Base-by-base conservation (phyloP, 2,797 vertebrate genomes). In the Cyprinella venusta region DNA sequence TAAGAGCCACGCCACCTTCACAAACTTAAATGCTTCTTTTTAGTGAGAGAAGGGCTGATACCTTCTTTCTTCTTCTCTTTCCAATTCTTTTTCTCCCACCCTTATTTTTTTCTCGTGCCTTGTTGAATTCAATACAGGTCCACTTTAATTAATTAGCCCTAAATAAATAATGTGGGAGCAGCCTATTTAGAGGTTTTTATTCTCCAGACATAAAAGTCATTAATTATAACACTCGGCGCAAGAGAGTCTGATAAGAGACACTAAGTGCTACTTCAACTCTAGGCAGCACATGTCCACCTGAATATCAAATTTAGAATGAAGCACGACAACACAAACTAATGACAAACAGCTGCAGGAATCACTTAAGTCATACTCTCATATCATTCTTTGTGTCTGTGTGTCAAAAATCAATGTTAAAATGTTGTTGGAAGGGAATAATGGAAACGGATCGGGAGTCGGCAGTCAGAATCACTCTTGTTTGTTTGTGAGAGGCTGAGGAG, bases 101-200 rank as follows among this genome's bases (percentile, higher is more conserved):
- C 30, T 63, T 56, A 71, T 59, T 72, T 80, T 70, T 59, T 63
- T 68, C 72, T 72, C 68, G 80, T 59, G 76, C 80, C 87, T 86
- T 89, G 85, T 88, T 92, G 90, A 92, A 93, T 93, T 92, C 92
- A 93, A 89, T 91, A 89, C 90, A 94, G 90, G 91, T 93, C 91
- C 91, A 91, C 91, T 93, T 93, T 88, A 94, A 90, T 93, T 94
- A 94, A 94, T 93, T 94, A 94, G 86, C 91, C 87, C 86, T 94
- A 93, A 94, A 95, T 95, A 94, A 95, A 94, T 94, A 93, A 94
- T 94, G 92, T 82, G 88, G 79, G 87, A 88, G 86, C 80, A 91
- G 85, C 86, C 90, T 91, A 90, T 93, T 94, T 91, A 89, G 88
- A 86, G 89, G 88, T 92, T 94, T 83, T 94, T 92, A 93, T 94